phyloP scores from a whole-genome alignment of 2,888 invertebrate species.

The Lepidocyrtoides sp. region DNA sequence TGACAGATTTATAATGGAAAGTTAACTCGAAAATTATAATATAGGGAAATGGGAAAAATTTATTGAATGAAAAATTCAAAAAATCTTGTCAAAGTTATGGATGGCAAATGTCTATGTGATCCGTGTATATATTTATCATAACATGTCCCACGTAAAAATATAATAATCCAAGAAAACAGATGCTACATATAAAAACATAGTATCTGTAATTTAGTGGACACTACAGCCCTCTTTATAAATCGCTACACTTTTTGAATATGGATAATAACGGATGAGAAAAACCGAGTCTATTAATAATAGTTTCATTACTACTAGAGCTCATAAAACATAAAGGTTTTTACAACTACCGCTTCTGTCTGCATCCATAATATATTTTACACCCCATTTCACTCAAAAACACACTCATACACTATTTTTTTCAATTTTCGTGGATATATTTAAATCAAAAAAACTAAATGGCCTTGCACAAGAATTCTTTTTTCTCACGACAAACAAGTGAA shows the following conservation, averaged over 20 bases:
- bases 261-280: background rate
- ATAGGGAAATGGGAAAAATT: background rate
- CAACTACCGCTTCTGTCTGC: background rate
- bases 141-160: background rate
- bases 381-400: background rate
- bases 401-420: background rate
- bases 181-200: too few species aligned
- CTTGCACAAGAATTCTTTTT: background rate
- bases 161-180: too few species aligned
- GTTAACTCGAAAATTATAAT: background rate
- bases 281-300: background rate
- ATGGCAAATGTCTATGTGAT: background rate
- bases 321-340: background rate
- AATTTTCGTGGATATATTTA: background rate
- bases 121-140: too few species aligned
- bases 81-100: conserved; percentile 19
- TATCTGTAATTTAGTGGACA: too few species aligned
- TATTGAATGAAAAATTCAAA: background rate
- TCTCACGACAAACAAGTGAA: background rate
- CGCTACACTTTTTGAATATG: too few species aligned
- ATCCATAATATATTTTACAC: background rate
- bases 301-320: too few species aligned
- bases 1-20: conserved; percentile 74
- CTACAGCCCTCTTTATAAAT: too few species aligned
- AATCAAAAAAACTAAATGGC: conserved; percentile 19